Evolutionary conservation across 2,888 invertebrate species (phyloP).

Genomic region (Ichneumoninae sp.): DNA sequence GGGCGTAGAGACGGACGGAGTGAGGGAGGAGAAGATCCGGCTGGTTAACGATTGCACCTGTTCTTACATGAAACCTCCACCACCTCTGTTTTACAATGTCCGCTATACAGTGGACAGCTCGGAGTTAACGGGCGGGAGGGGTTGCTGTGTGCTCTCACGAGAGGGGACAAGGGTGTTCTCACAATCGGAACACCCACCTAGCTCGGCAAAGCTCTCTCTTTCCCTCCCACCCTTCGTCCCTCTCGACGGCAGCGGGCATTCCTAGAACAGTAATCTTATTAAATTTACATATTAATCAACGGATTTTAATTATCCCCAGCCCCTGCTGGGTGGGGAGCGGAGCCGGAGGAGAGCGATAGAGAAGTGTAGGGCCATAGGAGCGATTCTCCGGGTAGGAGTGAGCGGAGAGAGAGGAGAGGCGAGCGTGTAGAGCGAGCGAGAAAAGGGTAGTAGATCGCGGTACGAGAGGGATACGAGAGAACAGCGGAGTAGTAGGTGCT

Average conservation of each 20-base stretch:
- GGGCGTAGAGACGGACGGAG: constrained; percentile 5
- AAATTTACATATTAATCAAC: constrained; percentile 99
- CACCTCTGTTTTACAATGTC: constrained; percentile 37
- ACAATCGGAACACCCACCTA: constrained; percentile 67
- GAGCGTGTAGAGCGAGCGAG: constrained; percentile 59
- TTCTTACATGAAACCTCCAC: constrained; percentile 64
- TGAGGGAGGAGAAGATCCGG: constrained; percentile 29
- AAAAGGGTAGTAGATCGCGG: constrained; percentile 39
- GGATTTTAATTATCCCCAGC: constrained; percentile 97
- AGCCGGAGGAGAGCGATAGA: constrained; percentile 69
- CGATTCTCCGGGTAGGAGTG: constrained; percentile 65
- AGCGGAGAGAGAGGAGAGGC: constrained; percentile 68
- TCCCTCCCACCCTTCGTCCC: constrained; percentile 65
- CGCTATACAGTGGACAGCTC: constrained; percentile 35
- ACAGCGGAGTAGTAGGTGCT: constrained; percentile 55
- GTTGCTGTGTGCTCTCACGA: constrained; percentile 16
- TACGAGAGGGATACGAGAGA: constrained; percentile 52
- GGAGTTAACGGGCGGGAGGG: not conserved
- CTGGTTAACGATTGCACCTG: constrained; percentile 67
- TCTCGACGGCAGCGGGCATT: constrained; percentile 87
- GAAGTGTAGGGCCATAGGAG: constrained; percentile 71
- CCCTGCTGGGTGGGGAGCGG: constrained; percentile 81
- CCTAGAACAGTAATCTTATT: constrained; percentile 98
- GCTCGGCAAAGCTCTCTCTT: constrained; percentile 49
- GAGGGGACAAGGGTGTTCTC: constrained; percentile 56